phyloP scores from a whole-genome alignment of 2,113 vertebrate species.

The Thryonomys swinderianus region DNA sequence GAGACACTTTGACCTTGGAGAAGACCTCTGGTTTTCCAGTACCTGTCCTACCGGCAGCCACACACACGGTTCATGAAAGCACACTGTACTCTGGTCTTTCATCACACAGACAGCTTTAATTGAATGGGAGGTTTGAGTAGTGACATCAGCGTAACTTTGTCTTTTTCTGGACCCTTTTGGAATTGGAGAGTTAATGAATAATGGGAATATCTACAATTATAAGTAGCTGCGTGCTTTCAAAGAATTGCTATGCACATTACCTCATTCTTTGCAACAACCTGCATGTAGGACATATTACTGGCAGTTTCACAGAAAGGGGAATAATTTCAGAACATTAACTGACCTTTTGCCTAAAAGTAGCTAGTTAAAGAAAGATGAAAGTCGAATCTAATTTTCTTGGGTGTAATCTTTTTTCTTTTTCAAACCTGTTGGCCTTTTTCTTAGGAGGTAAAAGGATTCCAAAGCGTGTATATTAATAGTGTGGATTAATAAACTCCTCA shows the following conservation, averaged over 20 bases:
- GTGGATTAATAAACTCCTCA: background rate
- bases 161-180: constrained; percentile 23
- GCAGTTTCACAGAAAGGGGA: background rate
- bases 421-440: background rate
- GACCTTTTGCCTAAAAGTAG: background rate
- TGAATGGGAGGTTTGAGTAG: no score
- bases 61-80: no score
- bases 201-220: background rate
- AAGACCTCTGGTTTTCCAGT: no score
- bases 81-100: no score
- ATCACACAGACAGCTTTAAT: no score
- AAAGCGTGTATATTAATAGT: background rate
- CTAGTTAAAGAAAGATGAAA: background rate
- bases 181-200: constrained; percentile 11
- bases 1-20: no score
- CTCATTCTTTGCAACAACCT: background rate
- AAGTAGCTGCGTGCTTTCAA: constrained; percentile 41
- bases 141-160: constrained; percentile 49
- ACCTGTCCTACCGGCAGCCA: no score
- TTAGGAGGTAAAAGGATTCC: background rate
- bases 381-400: background rate
- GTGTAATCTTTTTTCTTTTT: background rate
- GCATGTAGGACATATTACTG: background rate
- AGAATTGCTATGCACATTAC: background rate
- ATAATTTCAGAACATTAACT: background rate